Base-by-base conservation (phyloP, 2,888 invertebrate genomes). In the Cepaea hortensis region DNA sequence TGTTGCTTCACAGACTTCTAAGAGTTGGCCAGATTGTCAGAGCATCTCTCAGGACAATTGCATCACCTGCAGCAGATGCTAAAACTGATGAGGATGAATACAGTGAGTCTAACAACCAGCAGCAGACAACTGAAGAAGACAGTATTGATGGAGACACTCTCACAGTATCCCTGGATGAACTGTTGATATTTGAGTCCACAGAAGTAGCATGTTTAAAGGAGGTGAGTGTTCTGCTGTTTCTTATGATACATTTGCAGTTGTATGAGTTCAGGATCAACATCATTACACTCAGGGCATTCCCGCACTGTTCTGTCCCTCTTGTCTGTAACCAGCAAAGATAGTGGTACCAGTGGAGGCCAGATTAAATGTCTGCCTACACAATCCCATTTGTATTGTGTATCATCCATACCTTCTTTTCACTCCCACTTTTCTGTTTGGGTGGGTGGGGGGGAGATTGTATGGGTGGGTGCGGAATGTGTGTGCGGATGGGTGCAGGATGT, bases 131-230 rank as follows among this genome's bases (percentile, higher is more conserved):
- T 50, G 73, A 11, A 0, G 50, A 76, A 0, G 76, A 84, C 15
- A 76, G 65, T 11, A 9, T 84, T 84, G 84, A 84, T 77, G 61
- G 68, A 46, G 62, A 48, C 15, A 48, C 70, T 18, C 20, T 85
- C 11, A 70, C 85, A 15, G 18, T 72, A 35, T 68, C 65, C 35
- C 68, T 79, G 18, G 85, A 85, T 80, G 13, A 23, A 35, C 55
- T 79, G 18, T 72, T 85, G 77, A 80, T 79, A 20, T 20, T n/a
- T 70, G 80, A 68, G 35, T 13, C 62, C 23, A 6, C 15, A 70
- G 75, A 83, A 18, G n/a, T 83, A 46, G 75, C 62, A 18, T 75
- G 65, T 62, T 46, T 35, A 20, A 75, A 75, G 18, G 83, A 83
- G 75, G 83, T 83, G 23, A 15, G 83, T 83, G 20, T 15, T 1